Base-by-base conservation (phyloP, 2,888 invertebrate species). In the Cantharis rufa region DNA sequence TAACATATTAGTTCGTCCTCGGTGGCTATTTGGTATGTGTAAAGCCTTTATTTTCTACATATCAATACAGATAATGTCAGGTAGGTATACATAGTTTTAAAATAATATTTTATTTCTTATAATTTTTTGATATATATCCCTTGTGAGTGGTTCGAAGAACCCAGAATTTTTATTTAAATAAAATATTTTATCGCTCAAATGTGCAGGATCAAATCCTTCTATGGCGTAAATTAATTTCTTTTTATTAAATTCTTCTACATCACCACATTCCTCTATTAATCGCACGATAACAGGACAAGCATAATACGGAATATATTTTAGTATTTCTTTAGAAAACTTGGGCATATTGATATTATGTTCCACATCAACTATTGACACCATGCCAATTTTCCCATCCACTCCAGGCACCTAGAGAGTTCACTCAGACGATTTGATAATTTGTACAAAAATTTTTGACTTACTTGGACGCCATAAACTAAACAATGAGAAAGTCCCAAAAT, bases 381-480 rank as follows among this genome's bases (percentile, higher is more conserved):
- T 97, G 79, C 97, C 97, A 18, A 95, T 96, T 82, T 94, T 92
- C 0, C 97, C 97, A 83, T 94, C 94, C 70, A 92, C 90, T 79
- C 91, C 90, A 0, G 93, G 93, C 79, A 94, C 90, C 94, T 94
- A 85, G 66, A 80, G 80, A 13, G 5, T 62, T 48, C 15, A 68
- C 15, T 15, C 15, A 10, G 13, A 69, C 7, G 15, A 15, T 61
- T 69, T n/a, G 32, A 70, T 15, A 13, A 18, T 15, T 13, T 11
- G 9, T 24, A 11, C 32, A 10, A 10, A 32, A 24, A 15, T 13
- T 27, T 62, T 27, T 62, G 0, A 87, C 88, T 89, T 82, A 97
- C 94, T 87, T 94, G 93, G 0, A 97, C 96, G 0, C 97, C 97
- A 84, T 96, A 97, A 0, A 96, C 96, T 3, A 94, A 94, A 80